Conservation (phyloP, 2,113 vertebrate genomes). For the Grantiella picta region DNA sequence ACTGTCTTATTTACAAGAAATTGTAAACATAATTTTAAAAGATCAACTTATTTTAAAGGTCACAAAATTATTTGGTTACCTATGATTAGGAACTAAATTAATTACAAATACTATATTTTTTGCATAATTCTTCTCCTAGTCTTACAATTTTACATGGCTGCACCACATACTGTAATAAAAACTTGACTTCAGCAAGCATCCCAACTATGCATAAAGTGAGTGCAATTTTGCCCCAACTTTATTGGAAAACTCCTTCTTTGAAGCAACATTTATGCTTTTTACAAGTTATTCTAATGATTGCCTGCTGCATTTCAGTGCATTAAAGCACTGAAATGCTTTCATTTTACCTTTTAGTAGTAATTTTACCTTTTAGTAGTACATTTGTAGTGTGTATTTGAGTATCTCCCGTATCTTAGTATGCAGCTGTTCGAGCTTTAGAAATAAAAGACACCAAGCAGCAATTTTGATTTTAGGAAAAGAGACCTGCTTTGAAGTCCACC, state of each 20-base stretch:
- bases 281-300: background rate
- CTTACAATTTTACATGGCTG: background rate
- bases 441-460: background rate
- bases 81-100: background rate
- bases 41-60: background rate
- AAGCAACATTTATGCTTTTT: background rate
- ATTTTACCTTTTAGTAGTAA: background rate
- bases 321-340: too few relatives aligned
- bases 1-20: background rate
- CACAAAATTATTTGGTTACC: background rate
- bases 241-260: background rate
- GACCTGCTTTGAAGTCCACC: background rate
- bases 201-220: background rate
- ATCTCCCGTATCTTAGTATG: background rate
- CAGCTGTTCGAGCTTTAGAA: background rate
- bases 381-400: background rate
- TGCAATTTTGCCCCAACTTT: background rate
- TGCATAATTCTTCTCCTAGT: background rate
- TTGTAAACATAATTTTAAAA: background rate
- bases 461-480: background rate
- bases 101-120: background rate
- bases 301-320: background rate
- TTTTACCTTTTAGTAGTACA: background rate
- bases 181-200: background rate
- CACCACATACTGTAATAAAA: background rate